phyloP scores from a whole-genome alignment of 2,797 vertebrate species.

The Hipposideros larvatus region DNA sequence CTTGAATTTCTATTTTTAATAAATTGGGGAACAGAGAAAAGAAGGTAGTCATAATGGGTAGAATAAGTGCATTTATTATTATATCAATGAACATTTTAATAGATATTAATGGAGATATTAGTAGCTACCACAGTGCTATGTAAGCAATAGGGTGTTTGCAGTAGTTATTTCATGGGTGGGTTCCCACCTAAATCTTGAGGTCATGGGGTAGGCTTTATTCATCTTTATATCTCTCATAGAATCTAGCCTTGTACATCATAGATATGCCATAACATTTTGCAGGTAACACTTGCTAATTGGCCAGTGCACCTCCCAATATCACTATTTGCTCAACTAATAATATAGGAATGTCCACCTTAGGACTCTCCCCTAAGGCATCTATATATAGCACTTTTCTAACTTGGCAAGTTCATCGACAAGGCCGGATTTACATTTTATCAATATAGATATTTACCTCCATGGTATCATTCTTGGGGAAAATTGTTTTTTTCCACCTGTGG shows the following conservation, averaged over 20 bases:
- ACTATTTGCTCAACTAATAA: background rate
- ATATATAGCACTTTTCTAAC: background rate
- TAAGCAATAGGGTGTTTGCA: background rate
- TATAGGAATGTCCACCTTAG: background rate
- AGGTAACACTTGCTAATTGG: background rate
- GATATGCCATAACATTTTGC: background rate
- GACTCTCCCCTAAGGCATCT: background rate
- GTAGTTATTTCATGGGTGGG: background rate
- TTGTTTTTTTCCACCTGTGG: background rate
- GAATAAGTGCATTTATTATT: slow-evolving; percentile 44
- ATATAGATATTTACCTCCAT: background rate
- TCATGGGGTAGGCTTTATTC: background rate
- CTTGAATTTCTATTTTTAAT: slow-evolving; percentile 48
- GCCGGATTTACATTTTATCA: background rate
- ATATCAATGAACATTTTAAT: background rate
- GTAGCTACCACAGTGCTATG: background rate
- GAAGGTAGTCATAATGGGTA: background rate
- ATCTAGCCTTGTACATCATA: background rate
- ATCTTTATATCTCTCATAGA: background rate
- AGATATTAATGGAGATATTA: slow-evolving; percentile 1
- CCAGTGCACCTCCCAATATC: background rate
- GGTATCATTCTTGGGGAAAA: background rate
- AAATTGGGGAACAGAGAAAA: background rate
- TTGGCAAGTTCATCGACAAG: background rate
- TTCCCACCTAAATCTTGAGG: background rate